phyloP scores from a whole-genome alignment of 2,113 vertebrate genomes.

The Hemibagrus wyckioides region DNA sequence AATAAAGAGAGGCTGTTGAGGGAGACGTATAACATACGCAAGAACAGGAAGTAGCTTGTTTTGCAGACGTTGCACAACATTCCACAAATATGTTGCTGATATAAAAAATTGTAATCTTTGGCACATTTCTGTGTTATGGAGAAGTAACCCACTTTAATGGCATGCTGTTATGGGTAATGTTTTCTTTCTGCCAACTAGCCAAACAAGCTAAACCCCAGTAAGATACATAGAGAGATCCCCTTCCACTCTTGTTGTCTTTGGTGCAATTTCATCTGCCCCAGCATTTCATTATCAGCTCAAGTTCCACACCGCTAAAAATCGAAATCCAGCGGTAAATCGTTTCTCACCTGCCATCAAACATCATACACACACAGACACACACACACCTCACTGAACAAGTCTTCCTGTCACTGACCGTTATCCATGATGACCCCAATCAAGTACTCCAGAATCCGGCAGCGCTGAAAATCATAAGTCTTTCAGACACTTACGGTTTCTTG shows the following conservation, averaged over 20 bases:
- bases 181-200: neutral
- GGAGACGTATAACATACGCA: too few relatives aligned
- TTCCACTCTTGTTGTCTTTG: conserved; percentile 52
- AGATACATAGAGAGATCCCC: neutral
- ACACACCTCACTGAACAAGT: conserved; percentile 3
- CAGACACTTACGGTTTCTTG: neutral
- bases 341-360: conserved; percentile 50
- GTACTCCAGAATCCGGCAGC: neutral
- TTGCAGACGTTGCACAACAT: too few relatives aligned
- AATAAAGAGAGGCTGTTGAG: too few relatives aligned
- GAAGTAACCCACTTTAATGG: too few relatives aligned
- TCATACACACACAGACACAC: conserved; percentile 31
- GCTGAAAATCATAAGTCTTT: conserved; percentile 16
- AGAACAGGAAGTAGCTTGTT: too few relatives aligned
- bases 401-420: neutral
- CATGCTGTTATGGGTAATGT: too few relatives aligned
- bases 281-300: conserved; percentile 63
- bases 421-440: conserved; percentile 37
- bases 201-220: neutral
- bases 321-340: conserved; percentile 54
- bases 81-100: too few relatives aligned
- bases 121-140: too few relatives aligned
- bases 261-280: conserved; percentile 56
- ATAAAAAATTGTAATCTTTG: too few relatives aligned
- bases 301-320: conserved; percentile 53